phyloP scores from a whole-genome alignment of 2,888 invertebrate genomes.

The Pterostichus madidus region DNA sequence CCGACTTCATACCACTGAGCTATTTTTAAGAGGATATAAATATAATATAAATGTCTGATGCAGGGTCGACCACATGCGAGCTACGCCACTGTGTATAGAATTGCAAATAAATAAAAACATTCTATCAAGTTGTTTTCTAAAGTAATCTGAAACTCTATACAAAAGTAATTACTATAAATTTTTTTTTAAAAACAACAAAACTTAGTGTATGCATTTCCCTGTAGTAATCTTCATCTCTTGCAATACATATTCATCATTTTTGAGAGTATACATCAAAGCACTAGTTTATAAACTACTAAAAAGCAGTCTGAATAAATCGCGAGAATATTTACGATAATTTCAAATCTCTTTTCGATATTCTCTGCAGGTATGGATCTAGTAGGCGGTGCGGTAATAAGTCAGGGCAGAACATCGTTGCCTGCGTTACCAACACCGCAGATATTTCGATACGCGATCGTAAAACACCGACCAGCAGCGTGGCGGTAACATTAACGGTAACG shows the following conservation, averaged over 20 bases:
- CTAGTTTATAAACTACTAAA: constrained; percentile 11
- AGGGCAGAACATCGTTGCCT: constrained; percentile 36
- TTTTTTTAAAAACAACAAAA: no score
- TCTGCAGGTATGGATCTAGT: constrained; percentile 35
- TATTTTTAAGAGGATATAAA: no score
- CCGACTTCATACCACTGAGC: no score
- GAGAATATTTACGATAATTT: constrained; percentile 63
- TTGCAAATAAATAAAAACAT: no score
- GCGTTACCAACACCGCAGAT: constrained; percentile 2
- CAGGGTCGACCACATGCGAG: no score
- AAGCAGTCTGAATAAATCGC: not conserved
- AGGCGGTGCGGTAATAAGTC: constrained; percentile 45
- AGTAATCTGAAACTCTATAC: no score
- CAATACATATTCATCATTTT: no score
- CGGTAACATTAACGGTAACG: not conserved
- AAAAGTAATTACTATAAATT: no score
- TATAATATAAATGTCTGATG: no score
- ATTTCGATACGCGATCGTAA: constrained; percentile 21
- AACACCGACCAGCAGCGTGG: not conserved
- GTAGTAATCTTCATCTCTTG: not conserved
- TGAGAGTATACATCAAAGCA: not conserved
- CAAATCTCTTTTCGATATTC: constrained; percentile 55
- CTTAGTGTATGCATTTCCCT: not conserved
- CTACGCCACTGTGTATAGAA: no score
- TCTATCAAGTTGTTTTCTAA: no score